phyloP scores from a whole-genome alignment of 1,140 invertebrate species.

The Ganaspis sp. region DNA sequence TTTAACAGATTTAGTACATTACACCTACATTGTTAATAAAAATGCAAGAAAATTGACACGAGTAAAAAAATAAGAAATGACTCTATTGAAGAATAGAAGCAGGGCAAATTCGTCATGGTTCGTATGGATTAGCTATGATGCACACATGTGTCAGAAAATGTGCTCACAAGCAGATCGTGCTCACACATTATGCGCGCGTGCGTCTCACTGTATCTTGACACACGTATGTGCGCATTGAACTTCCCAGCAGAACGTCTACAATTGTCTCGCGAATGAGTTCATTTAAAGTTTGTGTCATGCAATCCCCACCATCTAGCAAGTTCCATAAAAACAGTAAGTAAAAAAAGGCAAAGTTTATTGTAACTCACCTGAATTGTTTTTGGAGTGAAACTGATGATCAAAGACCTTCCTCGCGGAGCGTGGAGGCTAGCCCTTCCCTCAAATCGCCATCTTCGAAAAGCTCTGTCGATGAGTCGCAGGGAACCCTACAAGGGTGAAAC shows the following conservation, averaged over 20 bases:
- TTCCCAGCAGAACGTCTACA: constrained; percentile 55
- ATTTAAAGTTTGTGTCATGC: constrained; percentile 25
- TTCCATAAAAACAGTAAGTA: background rate
- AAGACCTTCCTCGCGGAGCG: constrained; percentile 60
- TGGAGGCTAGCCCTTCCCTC: constrained; percentile 63
- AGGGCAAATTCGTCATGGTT: background rate
- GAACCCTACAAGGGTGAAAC: constrained; percentile 34
- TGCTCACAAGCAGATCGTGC: constrained; percentile 26
- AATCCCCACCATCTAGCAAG: background rate
- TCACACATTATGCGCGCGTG: constrained; percentile 52
- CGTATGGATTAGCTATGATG: constrained; percentile 40
- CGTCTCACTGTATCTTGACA: constrained; percentile 54
- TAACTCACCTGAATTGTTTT: constrained; percentile 45
- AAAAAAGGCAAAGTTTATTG: background rate
- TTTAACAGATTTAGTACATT: no score
- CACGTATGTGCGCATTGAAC: constrained; percentile 74
- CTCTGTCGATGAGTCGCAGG: constrained; percentile 59
- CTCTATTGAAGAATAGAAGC: background rate
- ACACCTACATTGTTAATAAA: no score
- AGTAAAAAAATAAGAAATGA: background rate
- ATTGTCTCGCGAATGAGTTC: constrained; percentile 40
- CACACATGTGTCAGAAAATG: constrained; percentile 29
- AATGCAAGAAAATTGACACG: no score
- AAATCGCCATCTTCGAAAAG: constrained; percentile 71
- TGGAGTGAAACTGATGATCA: constrained; percentile 43